These are phyloP conservation scores for Caenorhabditis zanzibari DNA, from an alignment of 2,888 invertebrate species.

Conservation along the genomic window DNA sequence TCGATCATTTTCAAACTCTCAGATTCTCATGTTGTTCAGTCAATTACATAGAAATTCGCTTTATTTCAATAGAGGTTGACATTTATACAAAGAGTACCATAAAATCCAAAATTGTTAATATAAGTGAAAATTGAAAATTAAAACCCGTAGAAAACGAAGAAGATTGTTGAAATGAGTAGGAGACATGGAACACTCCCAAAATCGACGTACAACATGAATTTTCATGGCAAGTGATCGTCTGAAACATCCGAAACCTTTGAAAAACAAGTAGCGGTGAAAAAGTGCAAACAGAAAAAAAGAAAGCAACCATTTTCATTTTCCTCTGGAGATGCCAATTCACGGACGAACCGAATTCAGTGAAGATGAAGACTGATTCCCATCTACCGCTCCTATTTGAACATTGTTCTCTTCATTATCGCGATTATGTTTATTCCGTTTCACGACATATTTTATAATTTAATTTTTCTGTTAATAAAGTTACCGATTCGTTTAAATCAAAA, in stretches of 20 bases:
- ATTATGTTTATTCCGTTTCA: too few species aligned
- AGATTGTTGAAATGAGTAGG: constrained; percentile 17
- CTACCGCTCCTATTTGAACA: constrained; percentile 1
- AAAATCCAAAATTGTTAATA: constrained; percentile 5
- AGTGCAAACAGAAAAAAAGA: constrained; percentile 16
- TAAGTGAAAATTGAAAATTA: constrained; percentile 28
- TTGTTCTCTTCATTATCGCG: too few species aligned
- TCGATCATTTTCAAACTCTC: too few species aligned
- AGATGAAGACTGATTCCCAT: too few species aligned
- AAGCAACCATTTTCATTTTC: constrained; percentile 22
- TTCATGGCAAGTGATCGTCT: constrained; percentile 60
- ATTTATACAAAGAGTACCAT: constrained; percentile 25
- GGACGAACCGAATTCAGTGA: too few species aligned
- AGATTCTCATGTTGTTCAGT: too few species aligned
- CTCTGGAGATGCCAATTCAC: not conserved
- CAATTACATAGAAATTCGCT: not conserved
- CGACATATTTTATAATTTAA: too few species aligned
- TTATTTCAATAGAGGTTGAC: not conserved
- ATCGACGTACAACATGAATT: too few species aligned
- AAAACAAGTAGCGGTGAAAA: constrained; percentile 22
- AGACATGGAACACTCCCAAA: constrained; percentile 19
- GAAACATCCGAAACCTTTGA: constrained; percentile 34
- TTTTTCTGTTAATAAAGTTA: too few species aligned
- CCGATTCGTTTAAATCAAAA: too few species aligned
- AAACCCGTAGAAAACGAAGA: constrained; percentile 48